These are phyloP conservation scores for Papilio protenor DNA, from an alignment of 2,888 invertebrate genomes.

Conservation along the genomic window DNA sequence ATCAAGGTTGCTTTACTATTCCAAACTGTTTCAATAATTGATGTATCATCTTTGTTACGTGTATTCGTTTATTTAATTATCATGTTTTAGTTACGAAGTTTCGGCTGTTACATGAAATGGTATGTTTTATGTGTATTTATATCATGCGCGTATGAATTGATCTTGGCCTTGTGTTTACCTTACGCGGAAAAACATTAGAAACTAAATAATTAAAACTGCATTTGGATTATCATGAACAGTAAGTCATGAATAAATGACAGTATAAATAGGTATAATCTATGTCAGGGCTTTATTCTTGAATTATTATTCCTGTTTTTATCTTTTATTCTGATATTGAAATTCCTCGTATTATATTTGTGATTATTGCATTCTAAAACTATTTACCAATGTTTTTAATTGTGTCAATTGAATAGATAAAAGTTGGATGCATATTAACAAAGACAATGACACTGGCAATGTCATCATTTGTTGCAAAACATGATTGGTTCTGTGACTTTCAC, in stretches of 20 bases:
- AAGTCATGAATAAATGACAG: slow-evolving; percentile 56
- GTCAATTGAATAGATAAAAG: background rate
- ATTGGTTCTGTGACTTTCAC: background rate
- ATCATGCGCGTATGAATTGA: slow-evolving; percentile 58
- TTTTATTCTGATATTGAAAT: background rate
- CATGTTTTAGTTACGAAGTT: slow-evolving; percentile 60
- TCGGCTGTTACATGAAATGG: slow-evolving; percentile 54
- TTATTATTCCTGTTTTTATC: background rate
- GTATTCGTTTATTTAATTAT: slow-evolving; percentile 73
- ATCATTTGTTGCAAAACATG: slow-evolving; percentile 10
- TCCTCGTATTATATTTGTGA: background rate
- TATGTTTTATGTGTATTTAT: slow-evolving; percentile 30
- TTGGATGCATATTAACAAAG: background rate
- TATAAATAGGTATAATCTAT: background rate
- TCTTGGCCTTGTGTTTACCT: slow-evolving; percentile 66
- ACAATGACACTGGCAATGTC: slow-evolving; percentile 2
- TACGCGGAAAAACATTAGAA: slow-evolving; percentile 6
- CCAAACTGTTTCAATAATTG: slow-evolving; percentile 65
- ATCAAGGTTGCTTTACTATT: slow-evolving; percentile 75
- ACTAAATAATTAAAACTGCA: slow-evolving; percentile 56
- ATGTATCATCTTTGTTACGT: slow-evolving; percentile 61
- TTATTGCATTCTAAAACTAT: background rate
- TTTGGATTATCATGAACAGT: slow-evolving; percentile 68
- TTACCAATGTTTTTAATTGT: background rate
- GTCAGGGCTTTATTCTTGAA: background rate